phyloP scores from a whole-genome alignment of 2,113 vertebrate species.

The Xiphophorus hellerii region DNA sequence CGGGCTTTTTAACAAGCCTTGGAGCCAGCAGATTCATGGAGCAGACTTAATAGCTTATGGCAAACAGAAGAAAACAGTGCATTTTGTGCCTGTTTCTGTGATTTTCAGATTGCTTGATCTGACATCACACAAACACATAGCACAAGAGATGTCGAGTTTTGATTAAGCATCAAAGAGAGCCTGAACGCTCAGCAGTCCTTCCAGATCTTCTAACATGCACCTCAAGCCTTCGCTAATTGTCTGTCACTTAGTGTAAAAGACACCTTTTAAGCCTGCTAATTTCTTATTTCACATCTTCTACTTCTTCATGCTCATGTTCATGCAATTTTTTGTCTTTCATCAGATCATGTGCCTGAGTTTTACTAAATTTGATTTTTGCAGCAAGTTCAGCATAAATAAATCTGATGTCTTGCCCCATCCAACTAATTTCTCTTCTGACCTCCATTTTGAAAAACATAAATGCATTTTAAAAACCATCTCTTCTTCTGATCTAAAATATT shows the following conservation, averaged over 20 bases:
- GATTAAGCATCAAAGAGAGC: constrained; percentile 70
- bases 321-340: constrained; percentile 15
- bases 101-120: constrained; percentile 72
- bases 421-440: not conserved
- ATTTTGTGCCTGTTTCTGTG: constrained; percentile 66
- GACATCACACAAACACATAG: constrained; percentile 71
- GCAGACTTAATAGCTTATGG: constrained; percentile 63
- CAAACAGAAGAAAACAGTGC: constrained; percentile 53
- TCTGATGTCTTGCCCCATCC: not conserved
- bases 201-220: constrained; percentile 55
- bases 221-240: constrained; percentile 64
- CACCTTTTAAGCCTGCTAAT: constrained; percentile 45
- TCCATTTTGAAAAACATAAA: constrained; percentile 9
- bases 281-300: constrained; percentile 34
- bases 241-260: constrained; percentile 55
- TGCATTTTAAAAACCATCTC: not conserved
- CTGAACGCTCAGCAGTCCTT: constrained; percentile 45
- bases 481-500: constrained; percentile 3
- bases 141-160: constrained; percentile 65
- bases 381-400: constrained; percentile 17
- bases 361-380: constrained; percentile 36
- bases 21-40: constrained; percentile 28
- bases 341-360: constrained; percentile 15
- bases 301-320: constrained; percentile 17
- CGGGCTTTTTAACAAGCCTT: constrained; percentile 50